Percentiles rank a stretch among this genome's conserved stretches.
Conservation (phyloP, 2,797 vertebrate species). For the Sardinella longiceps region DNA sequence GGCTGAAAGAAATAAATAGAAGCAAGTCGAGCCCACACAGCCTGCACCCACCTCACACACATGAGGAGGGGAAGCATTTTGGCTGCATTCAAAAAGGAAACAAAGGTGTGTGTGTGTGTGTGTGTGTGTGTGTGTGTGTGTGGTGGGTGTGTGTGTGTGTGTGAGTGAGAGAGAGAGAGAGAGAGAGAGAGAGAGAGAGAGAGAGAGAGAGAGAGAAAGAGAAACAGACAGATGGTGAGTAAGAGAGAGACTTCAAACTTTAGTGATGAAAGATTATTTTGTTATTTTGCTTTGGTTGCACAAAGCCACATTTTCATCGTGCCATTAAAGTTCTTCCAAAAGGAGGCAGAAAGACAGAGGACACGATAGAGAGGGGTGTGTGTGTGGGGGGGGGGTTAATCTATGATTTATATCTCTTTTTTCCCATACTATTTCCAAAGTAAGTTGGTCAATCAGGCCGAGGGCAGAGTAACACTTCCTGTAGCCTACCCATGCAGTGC, state of each 20-base stretch:
- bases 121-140: no score
- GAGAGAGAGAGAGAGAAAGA: background rate
- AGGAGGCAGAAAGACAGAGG: background rate
- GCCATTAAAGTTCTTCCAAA: background rate
- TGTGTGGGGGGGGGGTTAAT: background rate
- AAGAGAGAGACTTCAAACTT: background rate
- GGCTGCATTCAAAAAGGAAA: background rate
- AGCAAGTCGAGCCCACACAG: background rate
- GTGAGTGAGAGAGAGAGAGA: background rate
- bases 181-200: no score
- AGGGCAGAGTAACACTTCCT: background rate
- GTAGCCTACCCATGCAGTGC: background rate
- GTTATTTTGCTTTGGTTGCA: background rate
- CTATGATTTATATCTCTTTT: background rate
- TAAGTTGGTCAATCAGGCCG: background rate
- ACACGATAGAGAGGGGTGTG: background rate
- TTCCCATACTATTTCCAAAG: background rate
- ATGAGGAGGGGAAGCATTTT: background rate
- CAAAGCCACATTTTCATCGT: background rate
- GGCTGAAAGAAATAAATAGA: background rate
- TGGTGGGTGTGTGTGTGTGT: no score
- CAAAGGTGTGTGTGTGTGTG: no score
- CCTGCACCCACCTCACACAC: background rate
- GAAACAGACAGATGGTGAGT: background rate
- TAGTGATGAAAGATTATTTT: no score